A percentile compares a stretch with the other conserved stretches of the same genome.
phyloP scores from a whole-genome alignment of 2,888 invertebrate species.

The Deroplatys truncata region DNA sequence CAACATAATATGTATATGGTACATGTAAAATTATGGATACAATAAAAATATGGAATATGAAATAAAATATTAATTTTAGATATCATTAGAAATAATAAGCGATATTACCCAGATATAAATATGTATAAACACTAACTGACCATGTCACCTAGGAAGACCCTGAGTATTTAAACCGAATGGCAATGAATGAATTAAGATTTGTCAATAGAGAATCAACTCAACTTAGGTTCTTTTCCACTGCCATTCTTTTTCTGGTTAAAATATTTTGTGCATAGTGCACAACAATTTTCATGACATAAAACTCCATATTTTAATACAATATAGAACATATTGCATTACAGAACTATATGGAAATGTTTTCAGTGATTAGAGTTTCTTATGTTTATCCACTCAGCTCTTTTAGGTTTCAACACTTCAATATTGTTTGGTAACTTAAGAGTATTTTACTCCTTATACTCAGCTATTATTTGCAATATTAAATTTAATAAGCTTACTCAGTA shows the following conservation, averaged over 20 bases:
- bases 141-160: neutral
- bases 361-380: too few species aligned
- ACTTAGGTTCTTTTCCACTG: neutral
- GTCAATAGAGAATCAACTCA: neutral
- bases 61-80: neutral
- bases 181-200: neutral
- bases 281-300: neutral
- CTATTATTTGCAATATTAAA: too few species aligned
- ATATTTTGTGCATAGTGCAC: neutral
- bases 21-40: neutral
- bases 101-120: neutral
- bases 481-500: too few species aligned
- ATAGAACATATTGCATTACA: neutral
- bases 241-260: neutral
- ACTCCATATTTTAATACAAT: neutral
- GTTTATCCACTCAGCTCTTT: too few species aligned
- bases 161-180: neutral
- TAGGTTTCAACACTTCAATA: too few species aligned
- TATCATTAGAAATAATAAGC: neutral
- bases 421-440: too few species aligned
- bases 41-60: neutral
- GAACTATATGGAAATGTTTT: neutral
- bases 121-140: neutral
- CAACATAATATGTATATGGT: neutral
- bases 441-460: too few species aligned